Conservation (phyloP, 2,888 invertebrate species). For the Lumbricus terrestris region DNA sequence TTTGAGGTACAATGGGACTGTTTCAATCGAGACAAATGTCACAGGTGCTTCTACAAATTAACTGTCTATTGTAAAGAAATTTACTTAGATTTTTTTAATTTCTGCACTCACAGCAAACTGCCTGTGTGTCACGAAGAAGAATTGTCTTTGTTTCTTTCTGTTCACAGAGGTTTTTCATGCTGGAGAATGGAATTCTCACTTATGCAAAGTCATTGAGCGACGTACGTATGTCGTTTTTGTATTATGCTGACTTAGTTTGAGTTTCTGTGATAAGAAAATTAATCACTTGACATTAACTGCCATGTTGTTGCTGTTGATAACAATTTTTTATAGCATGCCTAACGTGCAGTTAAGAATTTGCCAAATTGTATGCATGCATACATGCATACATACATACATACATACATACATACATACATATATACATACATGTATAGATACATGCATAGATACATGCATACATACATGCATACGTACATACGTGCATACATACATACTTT, state of each 20-base stretch:
- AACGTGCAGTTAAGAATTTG: too few relatives aligned
- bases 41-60: neutral
- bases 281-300: neutral
- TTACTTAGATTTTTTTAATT: neutral
- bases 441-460: too few relatives aligned
- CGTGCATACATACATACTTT: too few relatives aligned
- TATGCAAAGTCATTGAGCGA: slow-evolving; percentile 77
- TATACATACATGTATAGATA: too few relatives aligned
- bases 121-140: neutral
- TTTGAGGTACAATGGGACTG: neutral
- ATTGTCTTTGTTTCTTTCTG: neutral
- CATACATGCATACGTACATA: too few relatives aligned
- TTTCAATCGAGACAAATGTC: neutral
- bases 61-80: neutral
- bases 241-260: neutral
- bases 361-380: too few relatives aligned
- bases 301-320: too few relatives aligned
- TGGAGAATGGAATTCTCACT: slow-evolving; percentile 76
- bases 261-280: neutral
- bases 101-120: neutral
- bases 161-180: slow-evolving; percentile 74
- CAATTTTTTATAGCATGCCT: too few relatives aligned
- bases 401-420: too few relatives aligned
- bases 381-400: too few relatives aligned
- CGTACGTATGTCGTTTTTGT: slow-evolving; percentile 48